Conservation (phyloP, 2,113 vertebrate genomes). For the Hippocampus zosterae region DNA sequence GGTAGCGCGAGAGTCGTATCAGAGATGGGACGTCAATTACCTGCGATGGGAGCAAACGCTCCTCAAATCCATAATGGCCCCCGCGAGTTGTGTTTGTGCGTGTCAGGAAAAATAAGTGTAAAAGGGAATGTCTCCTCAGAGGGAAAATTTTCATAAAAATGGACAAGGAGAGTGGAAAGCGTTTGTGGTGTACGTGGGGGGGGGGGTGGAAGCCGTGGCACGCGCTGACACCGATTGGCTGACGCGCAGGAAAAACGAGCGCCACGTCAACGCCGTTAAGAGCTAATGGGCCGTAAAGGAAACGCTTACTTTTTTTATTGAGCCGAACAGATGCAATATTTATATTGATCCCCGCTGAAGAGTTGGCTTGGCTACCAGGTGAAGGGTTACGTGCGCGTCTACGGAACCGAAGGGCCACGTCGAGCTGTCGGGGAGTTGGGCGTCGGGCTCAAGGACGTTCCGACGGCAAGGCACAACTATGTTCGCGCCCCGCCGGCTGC, state of each 20-base stretch:
- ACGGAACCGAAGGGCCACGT: neutral
- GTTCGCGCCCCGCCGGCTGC: neutral
- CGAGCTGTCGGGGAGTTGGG: conserved; percentile 20
- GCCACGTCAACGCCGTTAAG: neutral
- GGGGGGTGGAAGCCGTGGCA: neutral
- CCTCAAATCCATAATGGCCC: too few species aligned
- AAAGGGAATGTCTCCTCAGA: neutral
- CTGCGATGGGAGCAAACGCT: too few species aligned
- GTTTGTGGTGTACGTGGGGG: neutral
- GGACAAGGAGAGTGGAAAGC: neutral
- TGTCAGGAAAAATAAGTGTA: neutral
- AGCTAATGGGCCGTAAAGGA: neutral
- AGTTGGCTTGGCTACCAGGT: conserved; percentile 29
- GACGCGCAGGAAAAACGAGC: neutral
- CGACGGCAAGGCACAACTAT: neutral
- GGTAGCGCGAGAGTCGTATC: too few species aligned
- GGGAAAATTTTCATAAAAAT: conserved; percentile 5
- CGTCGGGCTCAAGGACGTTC: conserved; percentile 42
- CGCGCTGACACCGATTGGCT: neutral
- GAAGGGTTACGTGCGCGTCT: conserved; percentile 8
- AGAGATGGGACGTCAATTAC: too few species aligned
- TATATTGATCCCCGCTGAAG: conserved; percentile 49
- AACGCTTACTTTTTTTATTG: conserved; percentile 29
- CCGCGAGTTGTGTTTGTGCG: neutral
- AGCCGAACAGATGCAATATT: conserved; percentile 45